Evolutionary conservation across 2,797 vertebrate genomes (phyloP).

Genomic region (Aeoliscus strigatus): DNA sequence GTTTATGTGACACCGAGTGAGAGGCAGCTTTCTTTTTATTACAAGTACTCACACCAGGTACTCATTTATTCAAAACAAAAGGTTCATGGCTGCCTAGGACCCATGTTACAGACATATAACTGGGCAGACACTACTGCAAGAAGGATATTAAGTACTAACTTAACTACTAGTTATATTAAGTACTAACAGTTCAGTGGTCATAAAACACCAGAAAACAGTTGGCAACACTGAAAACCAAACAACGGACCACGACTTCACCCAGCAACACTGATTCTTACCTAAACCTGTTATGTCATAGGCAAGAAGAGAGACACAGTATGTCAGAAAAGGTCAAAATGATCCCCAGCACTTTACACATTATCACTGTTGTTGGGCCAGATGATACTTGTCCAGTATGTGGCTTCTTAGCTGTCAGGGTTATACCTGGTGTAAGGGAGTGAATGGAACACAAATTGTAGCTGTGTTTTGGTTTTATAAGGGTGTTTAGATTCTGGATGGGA

Average conservation of each 20-base stretch:
- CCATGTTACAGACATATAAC: not conserved
- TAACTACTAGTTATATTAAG: not conserved
- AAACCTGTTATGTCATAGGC: constrained; percentile 61
- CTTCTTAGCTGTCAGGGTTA: too few species aligned
- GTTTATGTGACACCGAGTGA: constrained; percentile 6
- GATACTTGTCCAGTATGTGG: too few species aligned
- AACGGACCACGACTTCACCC: constrained; percentile 28
- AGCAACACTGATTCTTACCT: constrained; percentile 66
- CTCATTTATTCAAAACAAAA: not conserved
- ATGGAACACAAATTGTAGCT: too few species aligned
- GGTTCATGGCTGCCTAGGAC: not conserved
- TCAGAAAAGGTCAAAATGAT: constrained; percentile 20
- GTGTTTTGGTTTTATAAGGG: too few species aligned
- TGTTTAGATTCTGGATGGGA: too few species aligned
- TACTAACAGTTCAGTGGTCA: constrained; percentile 44
- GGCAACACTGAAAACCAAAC: constrained; percentile 35
- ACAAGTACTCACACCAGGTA: constrained; percentile 1
- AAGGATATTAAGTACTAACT: not conserved
- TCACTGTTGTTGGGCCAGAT: not conserved
- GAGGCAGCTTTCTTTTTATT: constrained; percentile 10
- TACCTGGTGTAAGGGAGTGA: too few species aligned
- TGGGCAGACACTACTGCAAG: too few species aligned
- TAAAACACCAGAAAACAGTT: constrained; percentile 46
- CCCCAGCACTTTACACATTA: constrained; percentile 15
- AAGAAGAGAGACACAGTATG: constrained; percentile 41